Conservation (phyloP, 1,140 invertebrate species). For the Saccostrea echinata region DNA sequence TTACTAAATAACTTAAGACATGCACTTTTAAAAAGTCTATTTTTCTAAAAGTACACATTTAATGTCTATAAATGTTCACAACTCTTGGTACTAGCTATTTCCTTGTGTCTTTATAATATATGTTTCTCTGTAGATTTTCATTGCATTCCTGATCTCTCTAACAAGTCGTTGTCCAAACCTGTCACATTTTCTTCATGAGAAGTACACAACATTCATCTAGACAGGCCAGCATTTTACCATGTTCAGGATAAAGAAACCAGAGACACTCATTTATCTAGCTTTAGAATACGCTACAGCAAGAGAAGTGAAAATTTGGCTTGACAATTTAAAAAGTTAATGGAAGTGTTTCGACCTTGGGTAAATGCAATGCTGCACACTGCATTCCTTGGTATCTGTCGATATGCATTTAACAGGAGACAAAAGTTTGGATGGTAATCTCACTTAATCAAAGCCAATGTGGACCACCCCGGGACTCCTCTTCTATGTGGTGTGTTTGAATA, state of each 20-base stretch:
- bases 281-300: not conserved
- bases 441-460: constrained; percentile 27
- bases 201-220: constrained; percentile 1
- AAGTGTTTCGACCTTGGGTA: constrained; percentile 30
- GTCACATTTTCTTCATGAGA: not conserved
- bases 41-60: constrained; percentile 25
- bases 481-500: not conserved
- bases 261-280: constrained; percentile 24
- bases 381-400: constrained; percentile 10
- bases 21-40: not conserved
- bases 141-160: constrained; percentile 22
- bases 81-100: not conserved
- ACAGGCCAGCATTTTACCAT: constrained; percentile 20
- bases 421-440: constrained; percentile 27
- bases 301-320: constrained; percentile 32
- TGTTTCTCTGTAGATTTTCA: constrained; percentile 30
- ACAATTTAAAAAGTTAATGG: constrained; percentile 35
- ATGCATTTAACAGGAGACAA: constrained; percentile 27
- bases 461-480: constrained; percentile 12
- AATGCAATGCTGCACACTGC: constrained; percentile 25
- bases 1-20: not conserved
- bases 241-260: constrained; percentile 12
- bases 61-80: constrained; percentile 18
- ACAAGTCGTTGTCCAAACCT: constrained; percentile 27
- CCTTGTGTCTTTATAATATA: constrained; percentile 35